These are phyloP conservation scores for Colistium nudipinnis DNA, from an alignment of 2,113 vertebrate species.

Conservation along the genomic window DNA sequence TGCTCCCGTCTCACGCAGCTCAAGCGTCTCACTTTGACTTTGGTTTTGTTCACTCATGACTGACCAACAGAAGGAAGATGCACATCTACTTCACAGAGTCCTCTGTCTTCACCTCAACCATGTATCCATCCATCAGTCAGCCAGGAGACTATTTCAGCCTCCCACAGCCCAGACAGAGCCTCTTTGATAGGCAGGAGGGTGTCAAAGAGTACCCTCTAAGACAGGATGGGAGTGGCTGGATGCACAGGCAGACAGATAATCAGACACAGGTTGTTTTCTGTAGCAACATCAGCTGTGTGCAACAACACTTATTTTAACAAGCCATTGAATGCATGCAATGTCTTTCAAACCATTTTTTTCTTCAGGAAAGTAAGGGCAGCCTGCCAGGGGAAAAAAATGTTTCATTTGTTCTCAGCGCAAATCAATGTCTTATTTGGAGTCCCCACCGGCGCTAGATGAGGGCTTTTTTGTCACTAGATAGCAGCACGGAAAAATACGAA, in stretches of 20 bases:
- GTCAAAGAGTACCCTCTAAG: constrained; percentile 28
- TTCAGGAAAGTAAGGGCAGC: constrained; percentile 9
- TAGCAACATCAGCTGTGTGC: neutral
- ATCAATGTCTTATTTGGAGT: constrained; percentile 18
- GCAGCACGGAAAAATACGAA: neutral
- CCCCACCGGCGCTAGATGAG: neutral
- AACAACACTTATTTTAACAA: constrained; percentile 23
- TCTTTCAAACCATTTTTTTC: constrained; percentile 11
- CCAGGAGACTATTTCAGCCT: neutral
- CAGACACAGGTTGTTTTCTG: constrained; percentile 32
- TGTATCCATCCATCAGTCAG: constrained; percentile 40
- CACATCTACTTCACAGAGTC: constrained; percentile 14
- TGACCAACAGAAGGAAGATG: constrained; percentile 8
- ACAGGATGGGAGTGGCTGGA: constrained; percentile 26
- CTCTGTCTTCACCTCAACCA: neutral
- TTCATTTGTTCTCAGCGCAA: constrained; percentile 26
- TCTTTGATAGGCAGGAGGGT: constrained; percentile 34
- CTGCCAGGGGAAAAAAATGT: constrained; percentile 5
- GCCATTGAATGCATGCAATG: constrained; percentile 7
- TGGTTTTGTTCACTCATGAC: constrained; percentile 19
- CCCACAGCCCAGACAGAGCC: constrained; percentile 31
- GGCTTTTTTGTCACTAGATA: neutral
- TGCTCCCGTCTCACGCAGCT: constrained; percentile 2
- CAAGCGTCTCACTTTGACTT: constrained; percentile 16
- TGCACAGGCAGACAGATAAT: neutral